These are phyloP conservation scores for Bactericera cockerelli DNA, from an alignment of 1,140 invertebrate genomes.

Conservation along the genomic window DNA sequence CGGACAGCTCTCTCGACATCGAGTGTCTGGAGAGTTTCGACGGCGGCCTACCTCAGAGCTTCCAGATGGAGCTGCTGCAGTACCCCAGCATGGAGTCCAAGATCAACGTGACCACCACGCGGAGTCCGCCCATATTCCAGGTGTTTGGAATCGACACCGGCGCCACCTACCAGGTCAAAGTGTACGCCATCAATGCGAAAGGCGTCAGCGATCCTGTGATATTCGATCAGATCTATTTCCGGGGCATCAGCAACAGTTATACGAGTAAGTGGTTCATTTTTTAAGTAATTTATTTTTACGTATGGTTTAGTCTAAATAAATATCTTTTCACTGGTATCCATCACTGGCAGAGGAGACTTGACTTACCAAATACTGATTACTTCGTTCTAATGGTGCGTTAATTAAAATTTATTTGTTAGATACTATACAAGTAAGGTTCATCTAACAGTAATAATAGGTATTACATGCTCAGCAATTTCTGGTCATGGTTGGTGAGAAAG, in stretches of 20 bases:
- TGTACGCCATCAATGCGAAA: slow-evolving; percentile 53
- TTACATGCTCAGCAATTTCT: too few species aligned
- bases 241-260: not conserved
- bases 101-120: slow-evolving; percentile 35
- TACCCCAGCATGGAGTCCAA: slow-evolving; percentile 27
- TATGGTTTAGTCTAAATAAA: too few species aligned
- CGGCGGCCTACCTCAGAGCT: slow-evolving; percentile 55
- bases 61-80: slow-evolving; percentile 51
- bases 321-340: too few species aligned
- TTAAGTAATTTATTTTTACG: too few species aligned
- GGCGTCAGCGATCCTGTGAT: slow-evolving; percentile 47
- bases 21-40: slow-evolving; percentile 45
- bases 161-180: slow-evolving; percentile 46
- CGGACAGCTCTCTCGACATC: slow-evolving; percentile 50
- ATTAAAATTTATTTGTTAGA: too few species aligned
- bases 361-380: too few species aligned
- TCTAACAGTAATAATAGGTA: too few species aligned
- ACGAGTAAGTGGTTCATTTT: not conserved
- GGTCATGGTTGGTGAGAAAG: too few species aligned
- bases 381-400: too few species aligned
- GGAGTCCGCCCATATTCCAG: slow-evolving; percentile 43
- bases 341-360: too few species aligned
- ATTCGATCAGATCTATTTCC: slow-evolving; percentile 23
- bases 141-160: slow-evolving; percentile 46
- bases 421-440: too few species aligned